Evolutionary conservation across 2,797 vertebrate species (phyloP), one percentile per base, ranked within the genome.

Genomic region (Acipenser transmontanus): DNA sequence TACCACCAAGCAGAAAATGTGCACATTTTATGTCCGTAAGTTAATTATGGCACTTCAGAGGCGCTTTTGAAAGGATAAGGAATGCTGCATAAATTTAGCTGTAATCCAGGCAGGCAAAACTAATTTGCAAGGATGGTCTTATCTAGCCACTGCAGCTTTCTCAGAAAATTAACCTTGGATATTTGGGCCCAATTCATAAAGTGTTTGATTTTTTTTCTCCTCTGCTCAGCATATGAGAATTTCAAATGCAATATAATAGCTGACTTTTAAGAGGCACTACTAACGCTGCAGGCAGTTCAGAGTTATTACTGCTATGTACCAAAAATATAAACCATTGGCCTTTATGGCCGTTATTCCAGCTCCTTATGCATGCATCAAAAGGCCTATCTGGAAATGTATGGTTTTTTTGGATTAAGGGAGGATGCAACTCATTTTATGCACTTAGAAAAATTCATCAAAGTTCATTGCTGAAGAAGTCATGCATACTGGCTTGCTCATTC

Each of bases 121-220:
- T 98, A 95, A 98, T 99, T 99, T 99, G 93, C 95, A 93, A 94
- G 93, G 92, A 95, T 86, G 90, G 90, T 91, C 95, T 98, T 98
- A 98, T 98, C 96, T 96, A 92, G 89, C 91, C 78, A 73, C 92
- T 97, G 94, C 96, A 99, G 96, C 96, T 94, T 98, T 94, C 96
- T 97, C 94, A 96, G 94, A 96, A 98, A 99, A 98, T 99, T 99
- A 99, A 99, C 96, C 96, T 98, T 97, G 96, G 92, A 97, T 99
- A 96, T 96, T 98, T 98, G 96, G 95, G 94, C 93, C 94, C 94
- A 95, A 95, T 95, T 97, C 94, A 94, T 89, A 93, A 92, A 93
- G 88, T 90, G 91, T 97, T 97, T 96, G 93, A 95, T 95, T 95
- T 91, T 88, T 88, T 81, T 80, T 81, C 87, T 85, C 88, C 81